Evolutionary conservation across 1,140 invertebrate genomes (phyloP).

Genomic region (Asobara japonica): DNA sequence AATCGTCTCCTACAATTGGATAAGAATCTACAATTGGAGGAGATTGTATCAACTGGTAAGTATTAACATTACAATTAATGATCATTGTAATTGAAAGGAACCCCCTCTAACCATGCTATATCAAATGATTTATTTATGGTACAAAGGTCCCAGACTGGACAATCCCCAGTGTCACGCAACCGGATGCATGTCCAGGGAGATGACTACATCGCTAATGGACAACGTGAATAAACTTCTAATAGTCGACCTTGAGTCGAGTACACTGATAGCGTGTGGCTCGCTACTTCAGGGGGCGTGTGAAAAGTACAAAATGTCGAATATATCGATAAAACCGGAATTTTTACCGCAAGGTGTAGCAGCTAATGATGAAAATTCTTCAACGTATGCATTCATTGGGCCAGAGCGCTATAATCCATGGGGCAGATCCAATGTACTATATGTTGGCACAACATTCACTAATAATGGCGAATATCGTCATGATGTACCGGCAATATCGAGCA

Average conservation of each 20-base stretch:
- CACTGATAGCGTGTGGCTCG: constrained; percentile 89
- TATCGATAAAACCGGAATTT: constrained; percentile 79
- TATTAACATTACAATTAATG: constrained; percentile 11
- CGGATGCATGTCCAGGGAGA: constrained; percentile 77
- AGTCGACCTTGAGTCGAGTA: constrained; percentile 82
- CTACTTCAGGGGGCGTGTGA: constrained; percentile 87
- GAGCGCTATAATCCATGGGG: constrained; percentile 83
- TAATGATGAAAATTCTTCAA: constrained; percentile 90
- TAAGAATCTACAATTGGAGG: constrained; percentile 76
- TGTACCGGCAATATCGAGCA: constrained; percentile 91
- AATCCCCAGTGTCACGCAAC: constrained; percentile 88
- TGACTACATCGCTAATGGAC: constrained; percentile 76
- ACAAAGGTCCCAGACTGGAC: constrained; percentile 81
- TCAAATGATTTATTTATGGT: constrained; percentile 37
- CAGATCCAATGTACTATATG: constrained; percentile 86
- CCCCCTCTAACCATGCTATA: neutral
- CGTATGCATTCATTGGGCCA: constrained; percentile 94
- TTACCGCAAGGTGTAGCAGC: constrained; percentile 85
- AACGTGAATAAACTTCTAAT: constrained; percentile 94
- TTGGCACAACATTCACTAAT: constrained; percentile 93
- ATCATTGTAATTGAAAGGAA: neutral
- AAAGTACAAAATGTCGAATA: constrained; percentile 85
- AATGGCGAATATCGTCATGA: constrained; percentile 92
- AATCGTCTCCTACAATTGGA: constrained; percentile 87
- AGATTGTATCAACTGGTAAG: constrained; percentile 71